Evolutionary conservation across 2,888 invertebrate genomes (phyloP), one percentile per base, ranked within the genome.

Genomic region (Melipona bicolor): DNA sequence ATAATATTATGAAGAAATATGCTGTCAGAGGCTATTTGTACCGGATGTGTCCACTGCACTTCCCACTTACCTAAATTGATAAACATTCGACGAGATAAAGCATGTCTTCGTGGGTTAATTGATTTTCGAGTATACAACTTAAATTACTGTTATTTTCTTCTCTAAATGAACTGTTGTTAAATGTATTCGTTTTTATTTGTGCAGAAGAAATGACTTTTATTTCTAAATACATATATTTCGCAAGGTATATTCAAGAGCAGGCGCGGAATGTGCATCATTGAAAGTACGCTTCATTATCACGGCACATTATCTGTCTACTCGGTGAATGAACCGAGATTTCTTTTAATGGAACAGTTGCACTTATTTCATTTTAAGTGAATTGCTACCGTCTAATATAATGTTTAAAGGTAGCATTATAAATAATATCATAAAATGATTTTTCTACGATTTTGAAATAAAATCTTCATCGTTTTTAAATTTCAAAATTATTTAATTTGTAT

Each of bases 31-130:
- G 67, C 79, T 89, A 82, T 87, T 86, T 86, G 84, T 86, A 81
- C 90, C 91, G 91, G 91, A 91, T 90, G 87, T 79, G 80, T 70
- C 79, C 85, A 81, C 69, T 85, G 85, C 81, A 87, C 86, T 91
- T 91, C 88, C 91, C 88, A 88, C 90, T 89, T 87, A 79, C 79
- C 77, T 73, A 77, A 87, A 84, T 88, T 88, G 87, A 90, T 90
- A 90, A 88, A 76, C 49, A 77, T 78, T 81, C 77, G 56, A 81
- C 61, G 50, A 81, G 88, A 89, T 86, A 87, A 68, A 79, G 64
- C 36, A 67, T 77, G 27, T 15, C 13, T 78, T 76, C 79, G 83
- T 83, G 84, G 80, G 83, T 67, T 78, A 88, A 86, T 83, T 85
- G 59, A 79, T 75, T 80, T 84, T 77, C 19, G 19, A 19, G 3